Evolutionary conservation across 2,888 invertebrate genomes (phyloP), one percentile per base, ranked within the genome.

Genomic region (Bellardia bayeri): DNA sequence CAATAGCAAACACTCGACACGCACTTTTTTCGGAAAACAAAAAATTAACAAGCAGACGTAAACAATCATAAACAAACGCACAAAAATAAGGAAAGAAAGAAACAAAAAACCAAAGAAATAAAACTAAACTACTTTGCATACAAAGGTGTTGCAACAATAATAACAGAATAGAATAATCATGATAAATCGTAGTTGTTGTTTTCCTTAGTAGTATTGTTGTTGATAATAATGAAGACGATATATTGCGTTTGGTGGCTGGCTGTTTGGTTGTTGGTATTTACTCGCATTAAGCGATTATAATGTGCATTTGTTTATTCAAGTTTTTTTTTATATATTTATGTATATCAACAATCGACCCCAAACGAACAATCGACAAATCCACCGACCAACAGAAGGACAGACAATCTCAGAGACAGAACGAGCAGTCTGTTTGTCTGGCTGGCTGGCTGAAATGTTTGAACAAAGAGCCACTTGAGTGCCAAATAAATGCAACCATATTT

Each of bases 91-190:
- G 8, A n/a, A 33, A 30, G n/a, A 40, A 30, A 63, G 61, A 37
- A 61, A 40, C 58, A 40, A 23, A 13, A 23, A 23, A 23, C 23
- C 6, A 23, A 14, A 37, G 30, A n/a, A 51, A 37, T 37, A 71
- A 71, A 3, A 51, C 72, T 56, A 49, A 85, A 81, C 82, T 79
- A 37, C 74, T 87, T 87, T 85, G 82, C 71, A 82, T 85, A 82
- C 30, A 82, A 82, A 87, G 87, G 87, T 87, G 87, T 87, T 87
- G 82, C 79, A 87, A 85, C 76, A 61, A 54, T 75, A 80, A 58
- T 58, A 82, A 75, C 54, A 40, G 30, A 23, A 40, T 7, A 37
- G 3, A 49, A 51, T 3, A 58, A 68, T 66, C 64, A 16, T 72
- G 80, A 79, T 80, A 80, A 81, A 72, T 81, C 75, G 49, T 49